Evolutionary conservation across 92 coral and sea anemone species (phyloP).

Genomic region (Bergia puertoricense): DNA sequence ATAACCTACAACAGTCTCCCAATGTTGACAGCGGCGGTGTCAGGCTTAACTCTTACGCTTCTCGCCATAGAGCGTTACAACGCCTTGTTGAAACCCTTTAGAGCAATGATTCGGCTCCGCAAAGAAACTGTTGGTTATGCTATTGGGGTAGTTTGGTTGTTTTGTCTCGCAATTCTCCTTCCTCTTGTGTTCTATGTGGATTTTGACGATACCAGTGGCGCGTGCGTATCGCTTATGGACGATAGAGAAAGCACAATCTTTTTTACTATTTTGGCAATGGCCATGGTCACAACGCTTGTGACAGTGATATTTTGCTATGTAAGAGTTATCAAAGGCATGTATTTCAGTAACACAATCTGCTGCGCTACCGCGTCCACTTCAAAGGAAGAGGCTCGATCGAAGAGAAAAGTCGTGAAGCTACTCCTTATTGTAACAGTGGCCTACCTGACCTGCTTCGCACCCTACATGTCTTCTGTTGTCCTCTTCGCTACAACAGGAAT

Average conservation of each 20-base stretch:
- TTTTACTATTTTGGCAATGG: neutral
- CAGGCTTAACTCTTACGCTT: slow-evolving; percentile 60
- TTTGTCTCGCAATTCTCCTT: neutral
- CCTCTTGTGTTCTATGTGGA: neutral
- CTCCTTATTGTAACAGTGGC: slow-evolving; percentile 1
- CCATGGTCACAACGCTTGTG: neutral
- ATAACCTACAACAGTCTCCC: slow-evolving; percentile 16
- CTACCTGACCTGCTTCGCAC: slow-evolving; percentile 7
- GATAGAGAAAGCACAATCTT: neutral
- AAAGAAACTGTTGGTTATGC: slow-evolving; percentile 55
- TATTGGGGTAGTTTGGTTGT: slow-evolving; percentile 50
- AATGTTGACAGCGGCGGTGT: slow-evolving; percentile 48
- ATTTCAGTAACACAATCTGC: slow-evolving; percentile 13
- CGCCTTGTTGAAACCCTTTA: slow-evolving; percentile 69
- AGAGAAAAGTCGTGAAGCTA: slow-evolving; percentile 7
- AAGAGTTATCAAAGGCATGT: slow-evolving; percentile 2
- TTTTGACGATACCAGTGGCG: neutral
- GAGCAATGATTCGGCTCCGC: slow-evolving; percentile 36
- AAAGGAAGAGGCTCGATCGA: neutral
- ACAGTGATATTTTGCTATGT: neutral
- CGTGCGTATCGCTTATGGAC: neutral
- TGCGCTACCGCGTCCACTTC: neutral
- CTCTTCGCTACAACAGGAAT: neutral
- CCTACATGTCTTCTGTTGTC: neutral
- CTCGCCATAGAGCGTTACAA: slow-evolving; percentile 75